Percentiles rank a stretch among this genome's conserved stretches.
phyloP scores from a whole-genome alignment of 2,888 invertebrate species.

The Syrista parreyssii region DNA sequence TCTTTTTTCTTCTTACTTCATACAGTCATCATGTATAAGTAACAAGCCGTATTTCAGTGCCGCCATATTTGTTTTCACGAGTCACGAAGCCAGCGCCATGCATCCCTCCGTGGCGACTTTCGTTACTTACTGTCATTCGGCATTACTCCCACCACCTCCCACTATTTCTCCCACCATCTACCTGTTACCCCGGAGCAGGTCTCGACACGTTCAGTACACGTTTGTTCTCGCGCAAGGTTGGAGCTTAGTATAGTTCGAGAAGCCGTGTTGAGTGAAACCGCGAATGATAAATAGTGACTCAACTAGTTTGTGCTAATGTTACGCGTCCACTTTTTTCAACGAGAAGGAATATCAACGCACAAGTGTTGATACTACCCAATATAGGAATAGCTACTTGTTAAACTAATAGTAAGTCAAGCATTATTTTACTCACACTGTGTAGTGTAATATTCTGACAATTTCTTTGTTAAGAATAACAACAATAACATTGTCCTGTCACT shows the following conservation, averaged over 20 bases:
- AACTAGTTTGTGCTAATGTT: not conserved
- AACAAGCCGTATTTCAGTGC: not conserved
- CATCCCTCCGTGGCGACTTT: not conserved
- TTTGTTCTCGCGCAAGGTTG: conserved; percentile 24
- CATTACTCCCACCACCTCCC: not conserved
- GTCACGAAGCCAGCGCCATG: not conserved
- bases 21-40: not conserved
- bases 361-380: not conserved
- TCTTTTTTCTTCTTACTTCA: not conserved
- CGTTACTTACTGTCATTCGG: not conserved
- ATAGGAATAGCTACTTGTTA: not conserved
- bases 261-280: not conserved
- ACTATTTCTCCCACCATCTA: conserved; percentile 33
- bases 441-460: not conserved
- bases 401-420: not conserved
- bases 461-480: not conserved
- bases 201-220: conserved; percentile 44
- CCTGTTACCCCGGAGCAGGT: conserved; percentile 32
- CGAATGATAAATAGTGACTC: not conserved
- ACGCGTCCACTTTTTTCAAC: not conserved
- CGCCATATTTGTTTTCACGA: not conserved
- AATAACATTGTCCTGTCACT: not conserved
- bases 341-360: not conserved
- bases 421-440: not conserved
- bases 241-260: not conserved